Evolutionary conservation across 92 coral and sea anemone species (phyloP).

Genomic region (Paramuricea clavata): DNA sequence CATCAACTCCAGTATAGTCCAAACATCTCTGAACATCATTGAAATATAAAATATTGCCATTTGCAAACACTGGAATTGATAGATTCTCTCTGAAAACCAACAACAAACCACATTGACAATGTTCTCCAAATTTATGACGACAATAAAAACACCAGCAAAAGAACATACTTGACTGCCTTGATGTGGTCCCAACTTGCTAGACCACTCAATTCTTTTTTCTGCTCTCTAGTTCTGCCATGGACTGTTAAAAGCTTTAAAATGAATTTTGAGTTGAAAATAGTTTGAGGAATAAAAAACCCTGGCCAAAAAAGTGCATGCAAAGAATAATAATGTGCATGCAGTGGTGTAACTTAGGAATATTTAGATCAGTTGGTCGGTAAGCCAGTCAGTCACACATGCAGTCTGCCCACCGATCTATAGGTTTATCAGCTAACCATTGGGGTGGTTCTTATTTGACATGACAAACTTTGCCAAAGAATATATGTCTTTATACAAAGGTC

Average conservation of each 20-base stretch:
- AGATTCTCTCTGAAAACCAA: conserved; percentile 76
- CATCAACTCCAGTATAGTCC: conserved; percentile 86
- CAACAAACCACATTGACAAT: not conserved
- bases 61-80: conserved; percentile 94
- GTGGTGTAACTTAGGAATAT: too few relatives aligned
- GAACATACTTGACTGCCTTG: conserved; percentile 84
- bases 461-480: too few relatives aligned
- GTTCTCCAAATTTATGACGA: not conserved
- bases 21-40: conserved; percentile 82
- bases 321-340: too few relatives aligned
- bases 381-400: not conserved
- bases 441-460: too few relatives aligned
- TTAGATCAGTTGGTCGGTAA: not conserved
- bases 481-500: too few relatives aligned
- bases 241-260: conserved; percentile 82
- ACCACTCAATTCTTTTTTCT: conserved; percentile 87
- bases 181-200: conserved; percentile 97
- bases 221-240: conserved; percentile 96
- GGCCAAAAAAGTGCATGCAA: too few relatives aligned
- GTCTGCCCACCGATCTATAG: too few relatives aligned
- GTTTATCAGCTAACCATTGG: too few relatives aligned
- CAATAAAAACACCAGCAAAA: not conserved
- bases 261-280: not conserved
- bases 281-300: not conserved
- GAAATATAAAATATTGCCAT: conserved; percentile 92